phyloP scores from a whole-genome alignment of 1,140 invertebrate species.

The Monomorium pharaonis region DNA sequence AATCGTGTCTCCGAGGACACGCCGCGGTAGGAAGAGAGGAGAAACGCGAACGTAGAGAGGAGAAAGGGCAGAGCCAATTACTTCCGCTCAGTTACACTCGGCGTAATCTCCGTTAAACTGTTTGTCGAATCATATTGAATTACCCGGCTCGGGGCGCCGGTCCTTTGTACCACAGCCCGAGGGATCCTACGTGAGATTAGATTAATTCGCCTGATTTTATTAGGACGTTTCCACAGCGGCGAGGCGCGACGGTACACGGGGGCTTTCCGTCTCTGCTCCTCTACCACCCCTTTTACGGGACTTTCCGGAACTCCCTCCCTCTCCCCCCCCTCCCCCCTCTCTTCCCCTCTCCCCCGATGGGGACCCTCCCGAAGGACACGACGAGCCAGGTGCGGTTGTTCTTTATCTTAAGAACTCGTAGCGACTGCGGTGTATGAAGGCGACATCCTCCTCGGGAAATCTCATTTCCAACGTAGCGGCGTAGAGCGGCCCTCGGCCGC shows the following conservation, averaged over 20 bases:
- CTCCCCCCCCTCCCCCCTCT: too few relatives aligned
- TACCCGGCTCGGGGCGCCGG: slow-evolving; percentile 75
- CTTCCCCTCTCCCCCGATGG: too few relatives aligned
- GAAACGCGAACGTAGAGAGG: not conserved
- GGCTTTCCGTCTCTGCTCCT: slow-evolving; percentile 29
- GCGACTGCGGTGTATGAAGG: slow-evolving; percentile 29
- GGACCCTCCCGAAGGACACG: not conserved
- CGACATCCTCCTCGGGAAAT: slow-evolving; percentile 67
- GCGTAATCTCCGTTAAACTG: slow-evolving; percentile 80
- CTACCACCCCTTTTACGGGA: not conserved
- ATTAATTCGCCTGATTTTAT: slow-evolving; percentile 81
- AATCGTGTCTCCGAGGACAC: slow-evolving; percentile 53
- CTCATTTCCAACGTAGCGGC: slow-evolving; percentile 59
- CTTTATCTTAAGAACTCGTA: slow-evolving; percentile 48
- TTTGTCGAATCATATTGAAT: slow-evolving; percentile 82
- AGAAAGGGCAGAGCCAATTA: slow-evolving; percentile 71
- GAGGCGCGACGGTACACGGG: slow-evolving; percentile 11
- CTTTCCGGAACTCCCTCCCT: not conserved
- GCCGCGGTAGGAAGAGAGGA: not conserved
- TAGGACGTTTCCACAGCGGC: slow-evolving; percentile 70
- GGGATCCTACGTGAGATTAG: slow-evolving; percentile 77
- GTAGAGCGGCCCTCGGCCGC: slow-evolving; percentile 24
- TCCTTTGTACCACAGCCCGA: slow-evolving; percentile 74
- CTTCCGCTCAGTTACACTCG: slow-evolving; percentile 79
- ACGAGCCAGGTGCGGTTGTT: slow-evolving; percentile 55